A percentile compares a stretch with the other conserved stretches of the same genome.
phyloP scores from a whole-genome alignment of 2,113 vertebrate genomes.

The Mugil cephalus region DNA sequence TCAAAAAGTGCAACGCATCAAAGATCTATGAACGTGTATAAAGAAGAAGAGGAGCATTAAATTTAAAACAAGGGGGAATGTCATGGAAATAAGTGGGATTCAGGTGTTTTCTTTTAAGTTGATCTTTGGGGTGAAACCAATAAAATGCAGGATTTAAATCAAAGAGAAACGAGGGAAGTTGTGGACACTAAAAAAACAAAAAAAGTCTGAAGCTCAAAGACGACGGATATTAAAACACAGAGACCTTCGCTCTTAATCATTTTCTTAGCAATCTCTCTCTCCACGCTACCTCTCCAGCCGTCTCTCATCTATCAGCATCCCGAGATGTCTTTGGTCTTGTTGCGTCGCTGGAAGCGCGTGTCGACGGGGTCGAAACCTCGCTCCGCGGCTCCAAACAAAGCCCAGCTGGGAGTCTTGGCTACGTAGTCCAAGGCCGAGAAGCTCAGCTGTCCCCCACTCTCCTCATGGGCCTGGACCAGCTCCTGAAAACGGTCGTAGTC shows the following conservation, averaged over 20 bases:
- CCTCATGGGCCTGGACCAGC: conserved; percentile 80
- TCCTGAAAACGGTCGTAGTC: conserved; percentile 92
- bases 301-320: conserved; percentile 87
- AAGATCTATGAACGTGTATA: background rate
- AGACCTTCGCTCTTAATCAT: no score
- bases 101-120: background rate
- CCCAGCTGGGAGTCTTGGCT: conserved; percentile 91
- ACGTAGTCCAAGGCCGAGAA: conserved; percentile 90
- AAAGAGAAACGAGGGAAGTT: background rate
- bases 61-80: conserved; percentile 26
- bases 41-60: conserved; percentile 5
- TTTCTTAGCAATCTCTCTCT: background rate
- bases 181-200: background rate
- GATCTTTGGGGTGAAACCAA: background rate
- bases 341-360: conserved; percentile 88
- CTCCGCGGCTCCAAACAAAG: conserved; percentile 88
- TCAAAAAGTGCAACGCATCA: background rate
- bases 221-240: no score
- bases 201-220: background rate
- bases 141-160: background rate
- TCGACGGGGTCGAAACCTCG: conserved; percentile 93
- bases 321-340: conserved; percentile 88
- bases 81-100: background rate
- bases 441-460: conserved; percentile 73
- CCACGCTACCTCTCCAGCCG: background rate